Evolutionary conservation across 1,140 invertebrate species (phyloP), one percentile per base, ranked within the genome.

Genomic region (Stegodyphus mimosarum): DNA sequence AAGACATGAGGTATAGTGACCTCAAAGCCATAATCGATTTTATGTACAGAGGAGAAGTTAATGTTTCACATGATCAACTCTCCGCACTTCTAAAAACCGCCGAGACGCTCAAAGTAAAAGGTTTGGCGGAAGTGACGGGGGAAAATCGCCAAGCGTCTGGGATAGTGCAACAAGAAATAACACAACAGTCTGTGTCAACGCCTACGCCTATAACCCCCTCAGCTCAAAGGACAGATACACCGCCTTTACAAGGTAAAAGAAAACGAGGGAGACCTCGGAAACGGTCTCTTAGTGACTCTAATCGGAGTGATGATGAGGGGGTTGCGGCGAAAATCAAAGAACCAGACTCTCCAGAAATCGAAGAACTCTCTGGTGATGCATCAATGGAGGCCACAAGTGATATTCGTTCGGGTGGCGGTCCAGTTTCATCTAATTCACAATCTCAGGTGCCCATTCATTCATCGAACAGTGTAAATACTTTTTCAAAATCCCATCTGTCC

Each of bases 11-110:
- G 91, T 97, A 95, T 91, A 94, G 95, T 91, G 95, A 97, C 92
- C 90, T 97, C 86, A 94, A 96, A 91, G 95, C 95, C 83, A 96
- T 97, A 94, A 95, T 97, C 93, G 95, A 96, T 90, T 97, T 97
- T 89, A 97, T 97, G 96, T 98, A 97, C 91, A 93, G 95, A 88
- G 96, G 96, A 73, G 96, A 97, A 92, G 96, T 97, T 52, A 97
- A 97, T 91, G 96, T 98, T 90, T 95, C 95, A 87, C 96, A 97
- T 91, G 95, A 97, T 91, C 95, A 97, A 91, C 92, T 98, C 88
- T 94, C 95, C 76, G 95, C 96, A 13, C 92, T 98, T 87, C 91
- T 98, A 51, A 97, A 96, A 90, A 95, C 96, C 64, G 96, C 96
- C 4, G 95, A 97, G 91, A 95, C 95, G 69, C 91, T 97, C 88